A percentile compares a stretch with the other conserved stretches of the same genome.
These are phyloP conservation scores for Ctenopoma multispine DNA, from an alignment of 2,797 vertebrate genomes.

Conservation along the genomic window DNA sequence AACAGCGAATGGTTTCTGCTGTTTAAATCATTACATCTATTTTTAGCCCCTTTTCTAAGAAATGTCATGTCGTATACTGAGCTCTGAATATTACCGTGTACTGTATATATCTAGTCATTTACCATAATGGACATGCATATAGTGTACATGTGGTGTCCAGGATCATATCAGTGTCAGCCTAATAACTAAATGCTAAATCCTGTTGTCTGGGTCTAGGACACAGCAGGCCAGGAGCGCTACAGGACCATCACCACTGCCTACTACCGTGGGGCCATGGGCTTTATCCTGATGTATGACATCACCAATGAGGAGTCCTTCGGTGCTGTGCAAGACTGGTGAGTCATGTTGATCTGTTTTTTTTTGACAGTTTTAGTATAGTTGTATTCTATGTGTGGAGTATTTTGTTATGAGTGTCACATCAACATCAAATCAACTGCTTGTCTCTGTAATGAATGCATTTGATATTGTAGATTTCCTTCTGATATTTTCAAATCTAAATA, in stretches of 20 bases:
- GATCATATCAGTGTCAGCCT: conserved; percentile 13
- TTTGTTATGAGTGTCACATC: conserved; percentile 6
- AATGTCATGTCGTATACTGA: conserved; percentile 18
- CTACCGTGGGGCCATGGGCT: conserved; percentile 98
- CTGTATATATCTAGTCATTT: conserved; percentile 11
- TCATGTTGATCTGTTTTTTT: conserved; percentile 34
- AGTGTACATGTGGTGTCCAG: neutral
- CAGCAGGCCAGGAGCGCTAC: conserved; percentile 97
- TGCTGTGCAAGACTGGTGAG: conserved; percentile 98
- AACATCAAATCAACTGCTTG: neutral
- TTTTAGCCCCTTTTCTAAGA: conserved; percentile 31
- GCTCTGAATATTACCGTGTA: conserved; percentile 18
- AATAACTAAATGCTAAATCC: conserved; percentile 23
- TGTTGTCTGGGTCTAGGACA: conserved; percentile 87
- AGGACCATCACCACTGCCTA: conserved; percentile 98
- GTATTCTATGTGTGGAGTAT: neutral
- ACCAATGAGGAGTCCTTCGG: conserved; percentile 98
- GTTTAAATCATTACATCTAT: conserved; percentile 29
- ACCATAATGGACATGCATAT: neutral
- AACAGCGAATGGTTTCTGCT: conserved; percentile 18
- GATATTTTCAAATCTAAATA: conserved; percentile 1
- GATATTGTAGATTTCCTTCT: neutral
- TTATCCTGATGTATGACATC: conserved; percentile 99
- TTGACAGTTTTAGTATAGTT: conserved; percentile 5
- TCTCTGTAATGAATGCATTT: neutral